Base-by-base conservation (phyloP, 2,797 vertebrate genomes). In the Propithecus perrieri region DNA sequence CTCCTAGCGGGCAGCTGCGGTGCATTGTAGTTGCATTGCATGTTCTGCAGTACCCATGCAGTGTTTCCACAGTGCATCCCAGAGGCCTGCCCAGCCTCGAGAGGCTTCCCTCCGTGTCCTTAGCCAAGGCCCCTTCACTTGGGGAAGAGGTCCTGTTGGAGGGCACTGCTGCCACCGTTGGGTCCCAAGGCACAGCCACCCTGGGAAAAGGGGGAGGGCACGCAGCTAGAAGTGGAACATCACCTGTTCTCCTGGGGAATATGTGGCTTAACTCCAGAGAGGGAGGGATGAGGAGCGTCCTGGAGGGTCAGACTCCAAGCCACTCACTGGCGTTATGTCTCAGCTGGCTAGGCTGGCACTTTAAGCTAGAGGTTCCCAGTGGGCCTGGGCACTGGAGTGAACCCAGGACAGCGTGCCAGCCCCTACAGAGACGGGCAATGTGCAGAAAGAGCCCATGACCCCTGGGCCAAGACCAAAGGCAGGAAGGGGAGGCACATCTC, bases 11-110 rank as follows among this genome's bases (percentile, higher is more conserved):
- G 99, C 99, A 97, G 99, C 99, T 99, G 99, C 98, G 98, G 99
- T 99, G 99, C 99, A 99, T 99, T 99, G 99, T 99, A 99, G 99
- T 99, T 99, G 99, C 99, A 99, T 99, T 99, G 99, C 99, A 99
- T 99, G 99, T 99, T 99, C 98, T 98, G 98, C 98, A 97, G 97
- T 98, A 98, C 88, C 98, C 98, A 98, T 99, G 99, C 99, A 99
- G 99, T 99, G 99, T 99, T 99, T 98, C 99, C 99, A 99, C 99
- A 99, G 99, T 99, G 99, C 99, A 99, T 98, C 98, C 99, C 99
- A 99, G 99, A 99, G 99, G 99, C 99, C 98, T 97, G 98, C 98
- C 98, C 96, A 78, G 97, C 90, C 90, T 72, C 96, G 22, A 75
- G 89, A 94, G 61, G 48, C 78, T 17, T 1, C 87, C 76, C 22